Evolutionary conservation across 1,140 invertebrate species (phyloP), one percentile per base, ranked within the genome.

Genomic region (Drosophila kepulauana): DNA sequence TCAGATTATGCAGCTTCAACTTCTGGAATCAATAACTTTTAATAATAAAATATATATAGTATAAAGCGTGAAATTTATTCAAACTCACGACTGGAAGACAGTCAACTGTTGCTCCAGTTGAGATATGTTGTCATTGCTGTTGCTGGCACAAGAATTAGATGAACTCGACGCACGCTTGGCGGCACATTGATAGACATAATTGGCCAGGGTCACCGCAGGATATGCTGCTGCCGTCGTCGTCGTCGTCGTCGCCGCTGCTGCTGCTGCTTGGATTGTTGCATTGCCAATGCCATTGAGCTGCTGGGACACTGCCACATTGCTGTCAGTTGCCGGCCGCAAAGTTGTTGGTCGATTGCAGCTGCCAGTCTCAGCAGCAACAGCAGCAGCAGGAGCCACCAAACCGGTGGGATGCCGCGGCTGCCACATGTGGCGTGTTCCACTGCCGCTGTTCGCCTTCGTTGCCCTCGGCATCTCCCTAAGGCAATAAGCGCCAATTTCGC

Each of bases 131-230:
- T 10, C 11, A 1, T 52, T 38, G 46, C n/a, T 41, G 33, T 13
- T 57, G 52, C n/a, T 51, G 45, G 13, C 11, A 49, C 43, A 75
- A 57, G 56, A 35, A 7, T 56, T 48, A 56, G 58, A 76, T 46
- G 35, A 58, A 64, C 25, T 46, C 8, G 52, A 8, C 20, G 41
- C 46, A 2, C 63, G 75, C 46, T 64, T 63, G 76, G 48, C 67
- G 61, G 67, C 79, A 35, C 73, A 80, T 46, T 80, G 63, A 66
- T 87, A 82, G 49, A 74, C 72, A 33, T 78, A 80, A 65, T 79
- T 69, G 59, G 58, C 63, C 16, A 80, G 41, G 13, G 48, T 35
- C 45, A 71, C 49, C 5, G 56, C 75, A 52, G 66, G 51, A 58
- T 52, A 38, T 20, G 11, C 20, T 10, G 35, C 15, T 3, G 16